Percentiles rank a stretch among this genome's conserved stretches.
These are phyloP conservation scores for Cinara cedri DNA, from an alignment of 2,888 invertebrate species.

Conservation along the genomic window DNA sequence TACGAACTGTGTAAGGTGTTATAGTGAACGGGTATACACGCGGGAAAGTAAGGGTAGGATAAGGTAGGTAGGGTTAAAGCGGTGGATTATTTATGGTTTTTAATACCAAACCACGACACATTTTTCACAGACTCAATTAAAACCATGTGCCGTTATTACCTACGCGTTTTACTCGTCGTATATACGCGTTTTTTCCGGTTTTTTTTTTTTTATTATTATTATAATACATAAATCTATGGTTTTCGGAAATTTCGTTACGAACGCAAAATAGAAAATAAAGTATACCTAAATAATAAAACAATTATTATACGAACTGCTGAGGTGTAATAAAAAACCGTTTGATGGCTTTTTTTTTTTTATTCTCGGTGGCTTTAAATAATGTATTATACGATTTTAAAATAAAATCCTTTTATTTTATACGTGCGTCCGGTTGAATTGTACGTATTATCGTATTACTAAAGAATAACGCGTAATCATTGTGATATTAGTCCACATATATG, in stretches of 20 bases:
- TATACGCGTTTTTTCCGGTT: slow-evolving; percentile 21
- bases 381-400: too few species aligned
- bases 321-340: not conserved
- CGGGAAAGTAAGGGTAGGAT: too few species aligned
- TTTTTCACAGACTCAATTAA: slow-evolving; percentile 55
- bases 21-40: too few species aligned
- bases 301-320: not conserved
- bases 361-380: too few species aligned
- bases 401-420: too few species aligned
- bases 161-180: not conserved
- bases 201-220: slow-evolving; percentile 30
- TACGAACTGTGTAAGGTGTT: not conserved
- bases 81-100: slow-evolving; percentile 54
- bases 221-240: slow-evolving; percentile 39
- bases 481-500: too few species aligned
- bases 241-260: slow-evolving; percentile 20
- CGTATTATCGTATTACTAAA: too few species aligned
- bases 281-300: slow-evolving; percentile 11
- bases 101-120: slow-evolving; percentile 51
- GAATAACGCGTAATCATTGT: too few species aligned
- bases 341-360: too few species aligned
- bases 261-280: slow-evolving; percentile 6
- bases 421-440: too few species aligned
- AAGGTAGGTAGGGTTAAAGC: slow-evolving; percentile 6
- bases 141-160: slow-evolving; percentile 32